phyloP scores from a whole-genome alignment of 53 echinoderm and acorn worm species.

The Zoroaster sp. region DNA sequence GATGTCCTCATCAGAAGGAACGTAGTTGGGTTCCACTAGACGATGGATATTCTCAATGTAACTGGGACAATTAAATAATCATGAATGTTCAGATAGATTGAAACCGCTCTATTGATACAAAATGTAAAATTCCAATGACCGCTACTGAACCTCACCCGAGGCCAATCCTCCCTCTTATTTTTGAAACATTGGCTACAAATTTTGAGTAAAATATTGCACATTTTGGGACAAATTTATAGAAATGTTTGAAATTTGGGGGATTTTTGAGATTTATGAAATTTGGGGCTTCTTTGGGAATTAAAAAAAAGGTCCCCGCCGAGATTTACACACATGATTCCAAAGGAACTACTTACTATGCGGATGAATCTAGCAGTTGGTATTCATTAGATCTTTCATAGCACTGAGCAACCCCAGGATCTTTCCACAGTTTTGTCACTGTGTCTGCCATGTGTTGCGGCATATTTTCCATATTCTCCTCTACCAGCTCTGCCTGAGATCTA shows the following conservation, averaged over 20 bases:
- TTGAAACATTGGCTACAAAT: too few relatives aligned
- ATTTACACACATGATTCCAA: too few relatives aligned
- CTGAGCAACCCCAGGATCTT: constrained; percentile 62
- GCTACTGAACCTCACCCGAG: too few relatives aligned
- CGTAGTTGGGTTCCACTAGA: constrained; percentile 60
- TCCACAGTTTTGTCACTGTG: constrained; percentile 67
- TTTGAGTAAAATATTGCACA: too few relatives aligned
- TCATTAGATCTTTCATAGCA: constrained; percentile 74
- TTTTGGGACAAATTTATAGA: too few relatives aligned
- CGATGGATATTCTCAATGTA: constrained; percentile 70
- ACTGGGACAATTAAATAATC: constrained; percentile 1
- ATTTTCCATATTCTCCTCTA: constrained; percentile 51
- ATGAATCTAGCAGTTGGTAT: constrained; percentile 76
- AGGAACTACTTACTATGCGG: constrained; percentile 76
- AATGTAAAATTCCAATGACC: too few relatives aligned
- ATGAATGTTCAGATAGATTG: background rate
- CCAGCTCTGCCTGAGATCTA: constrained; percentile 45
- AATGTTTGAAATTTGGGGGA: too few relatives aligned
- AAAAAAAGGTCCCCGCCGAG: background rate
- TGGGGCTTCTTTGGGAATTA: too few relatives aligned
- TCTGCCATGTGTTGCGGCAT: constrained; percentile 51
- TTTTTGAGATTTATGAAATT: background rate
- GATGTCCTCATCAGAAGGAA: constrained; percentile 82
- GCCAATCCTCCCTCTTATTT: too few relatives aligned
- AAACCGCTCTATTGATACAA: too few relatives aligned